A percentile compares a stretch with the other conserved stretches of the same genome.
Evolutionary conservation across 2,888 invertebrate genomes (phyloP).

Genomic region (Lepidocyrtoides sp.): DNA sequence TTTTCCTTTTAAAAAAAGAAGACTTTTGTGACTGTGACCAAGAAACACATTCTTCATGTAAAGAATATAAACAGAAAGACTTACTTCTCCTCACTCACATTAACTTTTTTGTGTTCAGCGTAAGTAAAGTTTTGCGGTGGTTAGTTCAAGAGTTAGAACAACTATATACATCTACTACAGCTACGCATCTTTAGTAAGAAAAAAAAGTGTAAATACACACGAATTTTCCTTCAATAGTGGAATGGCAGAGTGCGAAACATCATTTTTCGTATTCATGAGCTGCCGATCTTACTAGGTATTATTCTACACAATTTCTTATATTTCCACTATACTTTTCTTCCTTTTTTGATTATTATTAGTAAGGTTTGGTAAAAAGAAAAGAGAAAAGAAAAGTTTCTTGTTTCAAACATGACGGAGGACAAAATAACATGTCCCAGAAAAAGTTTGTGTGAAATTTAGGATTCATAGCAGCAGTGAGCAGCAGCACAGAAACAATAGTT

Average conservation of each 20-base stretch:
- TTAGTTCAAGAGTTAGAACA: not conserved
- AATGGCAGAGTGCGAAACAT: slow-evolving; percentile 25
- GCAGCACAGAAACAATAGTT: slow-evolving; percentile 18
- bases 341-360: slow-evolving; percentile 56
- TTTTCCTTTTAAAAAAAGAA: slow-evolving; percentile 16
- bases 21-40: not conserved
- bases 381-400: slow-evolving; percentile 65
- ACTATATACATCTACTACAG: not conserved
- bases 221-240: not conserved
- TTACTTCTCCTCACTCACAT: slow-evolving; percentile 48
- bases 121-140: slow-evolving; percentile 17
- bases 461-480: slow-evolving; percentile 52
- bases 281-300: slow-evolving; percentile 24
- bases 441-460: slow-evolving; percentile 68
- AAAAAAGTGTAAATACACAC: slow-evolving; percentile 31
- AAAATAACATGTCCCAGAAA: slow-evolving; percentile 53
- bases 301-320: slow-evolving; percentile 32
- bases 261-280: slow-evolving; percentile 44
- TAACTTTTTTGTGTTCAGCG: slow-evolving; percentile 59
- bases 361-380: slow-evolving; percentile 10
- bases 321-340: slow-evolving; percentile 14
- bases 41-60: slow-evolving; percentile 22
- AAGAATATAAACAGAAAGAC: slow-evolving; percentile 33
- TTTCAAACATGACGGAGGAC: slow-evolving; percentile 36
- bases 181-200: not conserved